A percentile compares a stretch with the other conserved stretches of the same genome.
These are phyloP conservation scores for Hydropotes inermis DNA, from an alignment of 2,113 vertebrate species.

Conservation along the genomic window DNA sequence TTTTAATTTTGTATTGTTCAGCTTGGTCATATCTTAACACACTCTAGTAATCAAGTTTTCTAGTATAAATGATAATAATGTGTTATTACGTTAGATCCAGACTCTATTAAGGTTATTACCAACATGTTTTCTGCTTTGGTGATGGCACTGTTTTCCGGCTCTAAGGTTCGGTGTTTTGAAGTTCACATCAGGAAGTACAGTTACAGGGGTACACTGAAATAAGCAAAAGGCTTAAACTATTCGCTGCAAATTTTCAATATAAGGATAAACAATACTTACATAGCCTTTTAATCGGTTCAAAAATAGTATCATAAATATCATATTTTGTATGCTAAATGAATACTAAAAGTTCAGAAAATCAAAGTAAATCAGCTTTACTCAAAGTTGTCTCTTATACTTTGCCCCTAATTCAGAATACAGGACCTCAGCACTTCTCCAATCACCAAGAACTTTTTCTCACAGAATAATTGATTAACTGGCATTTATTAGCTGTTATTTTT, in stretches of 20 bases:
- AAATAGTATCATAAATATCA: background rate
- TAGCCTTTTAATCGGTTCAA: background rate
- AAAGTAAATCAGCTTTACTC: background rate
- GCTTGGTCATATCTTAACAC: background rate
- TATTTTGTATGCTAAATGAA: background rate
- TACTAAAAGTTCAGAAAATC: background rate
- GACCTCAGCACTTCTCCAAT: background rate
- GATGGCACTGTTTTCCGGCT: background rate
- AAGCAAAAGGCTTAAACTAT: background rate
- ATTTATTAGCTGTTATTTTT: slow-evolving; percentile 2
- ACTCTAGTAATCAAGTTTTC: background rate
- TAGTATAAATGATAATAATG: background rate
- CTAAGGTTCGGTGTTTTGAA: background rate
- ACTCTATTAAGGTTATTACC: background rate
- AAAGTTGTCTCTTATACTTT: background rate
- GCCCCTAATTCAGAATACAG: background rate
- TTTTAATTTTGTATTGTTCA: slow-evolving; percentile 17
- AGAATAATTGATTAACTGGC: background rate
- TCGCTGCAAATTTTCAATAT: background rate
- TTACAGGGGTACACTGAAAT: background rate
- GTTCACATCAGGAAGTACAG: background rate
- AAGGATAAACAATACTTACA: background rate
- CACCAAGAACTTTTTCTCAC: slow-evolving; percentile 18
- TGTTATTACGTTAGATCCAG: background rate
- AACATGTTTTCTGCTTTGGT: background rate